Conservation (phyloP, 2,113 vertebrate genomes). For the Thunnus thynnus region DNA sequence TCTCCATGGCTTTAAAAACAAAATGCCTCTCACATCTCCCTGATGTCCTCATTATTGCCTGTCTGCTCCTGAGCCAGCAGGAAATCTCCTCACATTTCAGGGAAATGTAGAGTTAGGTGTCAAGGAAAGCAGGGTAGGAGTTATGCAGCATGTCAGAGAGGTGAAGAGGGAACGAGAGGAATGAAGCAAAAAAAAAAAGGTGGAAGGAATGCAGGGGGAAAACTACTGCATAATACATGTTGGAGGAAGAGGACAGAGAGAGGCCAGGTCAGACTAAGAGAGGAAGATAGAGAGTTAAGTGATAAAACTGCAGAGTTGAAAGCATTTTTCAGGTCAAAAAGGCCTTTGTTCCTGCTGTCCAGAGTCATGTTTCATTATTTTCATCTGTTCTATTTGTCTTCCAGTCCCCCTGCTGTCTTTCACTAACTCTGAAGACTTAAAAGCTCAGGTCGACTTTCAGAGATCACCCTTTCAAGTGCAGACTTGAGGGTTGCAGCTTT, state of each 20-base stretch:
- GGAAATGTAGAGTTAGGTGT: conserved; percentile 8
- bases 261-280: background rate
- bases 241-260: background rate
- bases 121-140: conserved; percentile 10
- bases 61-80: conserved; percentile 29
- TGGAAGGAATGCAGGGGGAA: background rate
- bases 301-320: background rate
- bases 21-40: conserved; percentile 42
- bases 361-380: conserved; percentile 2
- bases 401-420: background rate
- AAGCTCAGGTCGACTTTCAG: background rate
- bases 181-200: conserved; percentile 6
- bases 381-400: background rate
- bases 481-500: too few relatives aligned
- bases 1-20: conserved; percentile 31
- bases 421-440: background rate
- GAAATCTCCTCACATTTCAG: conserved; percentile 36
- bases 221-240: conserved; percentile 16
- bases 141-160: conserved; percentile 22
- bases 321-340: background rate
- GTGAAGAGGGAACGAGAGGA: background rate
- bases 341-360: background rate
- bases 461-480: background rate
- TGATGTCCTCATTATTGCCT: conserved; percentile 48
- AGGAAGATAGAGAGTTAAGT: background rate